Base-by-base conservation (phyloP, 2,797 vertebrate genomes). In the Apodemus agrarius region DNA sequence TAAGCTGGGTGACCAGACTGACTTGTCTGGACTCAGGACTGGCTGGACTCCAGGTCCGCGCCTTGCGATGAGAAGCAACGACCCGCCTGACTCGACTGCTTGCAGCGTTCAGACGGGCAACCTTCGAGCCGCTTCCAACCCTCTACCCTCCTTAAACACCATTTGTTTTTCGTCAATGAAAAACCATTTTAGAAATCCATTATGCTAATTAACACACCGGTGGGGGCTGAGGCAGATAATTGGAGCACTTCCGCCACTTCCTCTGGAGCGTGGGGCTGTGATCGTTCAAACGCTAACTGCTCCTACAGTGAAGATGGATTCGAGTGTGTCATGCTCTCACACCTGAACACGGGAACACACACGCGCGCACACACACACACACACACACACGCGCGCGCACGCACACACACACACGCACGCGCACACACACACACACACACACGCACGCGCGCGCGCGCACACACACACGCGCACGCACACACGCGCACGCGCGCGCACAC, bases 131-230 rank as follows among this genome's bases (percentile, higher is more conserved):
- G 0, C 74, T 72, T 61, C 82, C 24, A 91, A 75, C 83, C 24
- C 29, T 67, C n/a, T 37, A 43, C 80, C 17, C 72, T 87, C 75
- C 86, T 40, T 24, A 76, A 89, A 75, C 0, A 0, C 59, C 37
- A 72, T 90, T 78, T 63, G 8, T 94, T 84, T 89, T 91, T 84
- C 92, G 93, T 93, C 92, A 96, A 81, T 92, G 92, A 79, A 93
- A 90, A 92, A 6, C 14, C 90, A 79, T 67, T 81, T 94, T 81
- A 85, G 74, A 94, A 94, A 93, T 76, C 75, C 81, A 82, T 93
- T 91, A 92, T 80, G 90, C 92, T 92, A 92, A 88, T 90, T 81
- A 92, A 81, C 90, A 90, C 34, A 43, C 24, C 3, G 9, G 1
- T 74, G 94, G 69, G 43, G 75, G 54, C 92, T 69, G 78, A 89